Conservation (phyloP, 2,113 vertebrate species). For the Brachionichthys hirsutus region DNA sequence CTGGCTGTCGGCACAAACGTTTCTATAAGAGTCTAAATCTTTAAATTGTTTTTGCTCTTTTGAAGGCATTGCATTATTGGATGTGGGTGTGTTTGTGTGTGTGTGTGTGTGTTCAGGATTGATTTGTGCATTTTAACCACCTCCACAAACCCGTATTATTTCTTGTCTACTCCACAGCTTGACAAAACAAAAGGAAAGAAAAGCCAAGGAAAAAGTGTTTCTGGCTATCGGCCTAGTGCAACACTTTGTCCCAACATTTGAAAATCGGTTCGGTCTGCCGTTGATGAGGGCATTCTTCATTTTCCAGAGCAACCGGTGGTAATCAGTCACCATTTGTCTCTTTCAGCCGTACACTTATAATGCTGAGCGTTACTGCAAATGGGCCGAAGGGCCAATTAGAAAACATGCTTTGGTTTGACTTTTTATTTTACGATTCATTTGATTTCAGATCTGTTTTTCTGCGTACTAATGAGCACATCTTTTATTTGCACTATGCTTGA, state of each 20-base stretch:
- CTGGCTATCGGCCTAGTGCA: not conserved
- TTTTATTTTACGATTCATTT: slow-evolving; percentile 19
- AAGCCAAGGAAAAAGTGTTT: not conserved
- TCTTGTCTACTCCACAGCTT: too few relatives aligned
- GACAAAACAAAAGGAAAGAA: too few relatives aligned
- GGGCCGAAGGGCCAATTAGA: slow-evolving; percentile 8
- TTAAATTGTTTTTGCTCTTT: not conserved
- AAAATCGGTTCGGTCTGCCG: slow-evolving; percentile 10
- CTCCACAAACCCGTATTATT: too few relatives aligned
- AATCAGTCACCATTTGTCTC: slow-evolving; percentile 53
- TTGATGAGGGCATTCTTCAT: slow-evolving; percentile 41
- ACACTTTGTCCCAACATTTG: slow-evolving; percentile 14
- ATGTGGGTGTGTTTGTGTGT: too few relatives aligned
- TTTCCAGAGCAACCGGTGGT: slow-evolving; percentile 35
- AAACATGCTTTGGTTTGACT: not conserved
- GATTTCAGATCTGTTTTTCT: slow-evolving; percentile 27
- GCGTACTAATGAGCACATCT: slow-evolving; percentile 24
- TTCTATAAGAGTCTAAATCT: not conserved
- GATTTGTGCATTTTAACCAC: too few relatives aligned
- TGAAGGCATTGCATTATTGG: not conserved
- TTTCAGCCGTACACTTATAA: slow-evolving; percentile 20
- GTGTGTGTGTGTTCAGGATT: too few relatives aligned
- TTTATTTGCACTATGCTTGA: not conserved
- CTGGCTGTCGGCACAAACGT: too few relatives aligned
- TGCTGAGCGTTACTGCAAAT: slow-evolving; percentile 35